Evolutionary conservation across 2,797 vertebrate species (phyloP).

Genomic region (Tauraco hartlaubi): DNA sequence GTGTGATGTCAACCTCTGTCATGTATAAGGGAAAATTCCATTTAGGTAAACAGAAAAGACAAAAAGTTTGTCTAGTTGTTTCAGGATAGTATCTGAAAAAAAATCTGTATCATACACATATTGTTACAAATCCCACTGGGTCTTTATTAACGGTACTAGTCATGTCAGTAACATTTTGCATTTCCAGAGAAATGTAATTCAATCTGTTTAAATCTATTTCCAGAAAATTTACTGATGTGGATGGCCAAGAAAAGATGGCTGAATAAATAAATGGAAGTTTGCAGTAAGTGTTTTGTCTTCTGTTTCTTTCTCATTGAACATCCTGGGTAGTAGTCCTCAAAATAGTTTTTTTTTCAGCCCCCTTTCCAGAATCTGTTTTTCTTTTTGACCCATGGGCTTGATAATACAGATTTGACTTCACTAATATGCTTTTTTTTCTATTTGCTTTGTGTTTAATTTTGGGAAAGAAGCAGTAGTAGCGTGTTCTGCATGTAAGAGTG

Average conservation of each 20-base stretch:
- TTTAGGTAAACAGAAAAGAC: background rate
- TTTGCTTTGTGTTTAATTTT: background rate
- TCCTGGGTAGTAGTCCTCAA: background rate
- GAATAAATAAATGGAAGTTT: background rate
- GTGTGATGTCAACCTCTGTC: background rate
- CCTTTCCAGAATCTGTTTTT: background rate
- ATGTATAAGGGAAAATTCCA: background rate
- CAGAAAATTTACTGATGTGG: background rate
- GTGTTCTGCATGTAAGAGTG: background rate
- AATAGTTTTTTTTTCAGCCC: background rate
- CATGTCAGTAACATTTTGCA: background rate
- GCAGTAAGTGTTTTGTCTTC: background rate
- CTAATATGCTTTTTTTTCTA: background rate
- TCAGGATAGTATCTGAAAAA: background rate
- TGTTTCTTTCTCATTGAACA: background rate
- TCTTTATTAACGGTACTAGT: background rate
- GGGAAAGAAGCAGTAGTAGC: background rate
- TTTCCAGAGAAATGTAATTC: background rate
- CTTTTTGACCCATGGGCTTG: background rate
- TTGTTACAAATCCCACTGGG: background rate
- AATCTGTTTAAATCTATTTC: background rate
- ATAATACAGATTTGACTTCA: background rate
- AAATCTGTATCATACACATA: fast-evolving
- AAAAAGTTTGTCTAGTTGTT: background rate
- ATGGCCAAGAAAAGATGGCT: background rate